These are phyloP conservation scores for Amphipoea oculea DNA, from an alignment of 2,888 invertebrate genomes.

Conservation along the genomic window DNA sequence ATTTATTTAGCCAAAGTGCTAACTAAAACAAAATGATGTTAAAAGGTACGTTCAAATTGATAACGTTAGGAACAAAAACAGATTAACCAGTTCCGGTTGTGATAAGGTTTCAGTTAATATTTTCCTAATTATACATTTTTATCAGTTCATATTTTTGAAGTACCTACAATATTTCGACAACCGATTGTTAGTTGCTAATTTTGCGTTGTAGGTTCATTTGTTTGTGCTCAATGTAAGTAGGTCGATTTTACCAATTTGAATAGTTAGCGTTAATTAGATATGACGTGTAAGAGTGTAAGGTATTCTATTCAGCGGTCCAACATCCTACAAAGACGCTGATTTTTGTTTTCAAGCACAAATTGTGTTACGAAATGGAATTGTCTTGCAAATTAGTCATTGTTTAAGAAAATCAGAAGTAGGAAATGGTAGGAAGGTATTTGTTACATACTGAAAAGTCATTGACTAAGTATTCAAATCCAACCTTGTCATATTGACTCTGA, in stretches of 20 bases:
- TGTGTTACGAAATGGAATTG: slow-evolving; percentile 41
- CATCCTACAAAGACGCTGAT: slow-evolving; percentile 29
- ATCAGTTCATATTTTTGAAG: slow-evolving; percentile 6
- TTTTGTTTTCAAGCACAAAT: slow-evolving; percentile 44
- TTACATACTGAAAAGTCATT: slow-evolving; percentile 4
- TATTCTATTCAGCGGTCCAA: slow-evolving; percentile 10
- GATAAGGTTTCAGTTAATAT: slow-evolving; percentile 33
- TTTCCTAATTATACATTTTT: slow-evolving; percentile 23
- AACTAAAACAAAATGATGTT: neutral
- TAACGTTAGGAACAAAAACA: slow-evolving; percentile 10
- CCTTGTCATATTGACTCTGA: slow-evolving; percentile 6
- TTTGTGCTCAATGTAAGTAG: slow-evolving; percentile 39
- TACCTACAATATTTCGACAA: slow-evolving; percentile 13
- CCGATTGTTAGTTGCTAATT: slow-evolving; percentile 21
- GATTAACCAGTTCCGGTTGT: slow-evolving; percentile 26
- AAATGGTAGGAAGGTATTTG: slow-evolving; percentile 19
- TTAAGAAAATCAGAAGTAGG: neutral
- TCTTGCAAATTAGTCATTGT: slow-evolving; percentile 46
- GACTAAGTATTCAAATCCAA: slow-evolving; percentile 1
- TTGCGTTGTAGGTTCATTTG: slow-evolving; percentile 17
- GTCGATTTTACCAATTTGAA: slow-evolving; percentile 53
- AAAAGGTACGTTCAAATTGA: neutral
- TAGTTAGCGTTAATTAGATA: slow-evolving; percentile 56
- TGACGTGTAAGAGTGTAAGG: slow-evolving; percentile 14
- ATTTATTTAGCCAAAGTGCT: neutral